Conservation (phyloP, 2,113 vertebrate species). For the Myocastor coypus region DNA sequence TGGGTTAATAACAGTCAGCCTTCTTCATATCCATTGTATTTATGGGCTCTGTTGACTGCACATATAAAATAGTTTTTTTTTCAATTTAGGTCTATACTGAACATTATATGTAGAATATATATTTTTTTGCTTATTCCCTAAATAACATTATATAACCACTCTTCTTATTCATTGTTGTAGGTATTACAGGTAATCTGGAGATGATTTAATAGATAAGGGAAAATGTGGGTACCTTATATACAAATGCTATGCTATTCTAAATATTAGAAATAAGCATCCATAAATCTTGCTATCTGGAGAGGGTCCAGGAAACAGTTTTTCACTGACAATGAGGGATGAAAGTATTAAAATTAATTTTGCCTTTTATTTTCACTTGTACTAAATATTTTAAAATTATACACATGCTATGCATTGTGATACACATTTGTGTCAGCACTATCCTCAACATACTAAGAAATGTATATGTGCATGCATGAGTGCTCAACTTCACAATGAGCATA, state of each 20-base stretch:
- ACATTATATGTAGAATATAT: background rate
- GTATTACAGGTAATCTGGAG: background rate
- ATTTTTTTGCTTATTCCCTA: background rate
- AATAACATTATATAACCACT: background rate
- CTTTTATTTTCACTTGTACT: slow-evolving; percentile 17
- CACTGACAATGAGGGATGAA: background rate
- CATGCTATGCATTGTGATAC: background rate
- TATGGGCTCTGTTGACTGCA: background rate
- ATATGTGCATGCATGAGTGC: background rate
- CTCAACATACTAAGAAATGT: background rate
- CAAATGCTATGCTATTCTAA: background rate
- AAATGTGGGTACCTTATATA: background rate
- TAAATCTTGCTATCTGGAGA: background rate
- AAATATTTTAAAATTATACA: slow-evolving; percentile 7
- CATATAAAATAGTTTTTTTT: background rate
- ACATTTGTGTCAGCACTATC: background rate
- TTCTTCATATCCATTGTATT: background rate
- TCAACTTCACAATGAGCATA: background rate
- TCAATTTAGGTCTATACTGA: background rate
- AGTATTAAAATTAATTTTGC: slow-evolving; percentile 45
- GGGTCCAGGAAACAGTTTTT: background rate
- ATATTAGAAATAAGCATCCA: background rate
- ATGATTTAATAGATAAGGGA: background rate
- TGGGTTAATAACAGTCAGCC: background rate
- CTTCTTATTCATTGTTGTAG: background rate